These are phyloP conservation scores for Tachina grossa DNA, from an alignment of 2,888 invertebrate species.

Conservation along the genomic window DNA sequence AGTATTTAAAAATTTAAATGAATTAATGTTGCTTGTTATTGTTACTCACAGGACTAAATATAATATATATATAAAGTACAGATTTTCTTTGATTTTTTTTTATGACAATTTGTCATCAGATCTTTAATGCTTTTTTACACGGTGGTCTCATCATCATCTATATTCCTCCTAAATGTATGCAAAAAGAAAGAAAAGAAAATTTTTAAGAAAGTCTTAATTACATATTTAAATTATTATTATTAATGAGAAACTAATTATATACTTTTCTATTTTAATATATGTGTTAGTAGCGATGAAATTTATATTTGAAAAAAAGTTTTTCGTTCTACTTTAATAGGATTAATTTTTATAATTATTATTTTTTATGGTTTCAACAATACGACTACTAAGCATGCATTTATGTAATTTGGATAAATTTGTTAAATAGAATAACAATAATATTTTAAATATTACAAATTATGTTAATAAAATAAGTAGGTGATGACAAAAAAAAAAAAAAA, in stretches of 20 bases:
- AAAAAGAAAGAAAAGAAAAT: conserved; percentile 48
- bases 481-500: too few relatives aligned
- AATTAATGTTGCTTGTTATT: conserved; percentile 17
- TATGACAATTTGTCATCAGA: not conserved
- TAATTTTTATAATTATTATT: conserved; percentile 6
- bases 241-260: not conserved
- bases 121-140: conserved; percentile 78
- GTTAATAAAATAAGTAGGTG: not conserved
- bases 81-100: not conserved
- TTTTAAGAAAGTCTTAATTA: conserved; percentile 9
- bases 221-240: conserved; percentile 1
- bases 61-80: conserved; percentile 8
- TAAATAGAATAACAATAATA: not conserved
- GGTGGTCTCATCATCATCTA: conserved; percentile 83
- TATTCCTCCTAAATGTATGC: conserved; percentile 80
- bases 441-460: conserved; percentile 1
- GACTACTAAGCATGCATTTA: not conserved
- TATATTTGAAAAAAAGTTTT: not conserved
- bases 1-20: conserved; percentile 13
- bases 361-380: not conserved
- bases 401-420: not conserved
- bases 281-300: conserved; percentile 1
- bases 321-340: conserved; percentile 2
- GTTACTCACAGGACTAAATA: conserved; percentile 31
- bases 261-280: not conserved